Evolutionary conservation across 1,140 invertebrate genomes (phyloP), one percentile per base, ranked within the genome.

Genomic region (Hylyphantes graminicola): DNA sequence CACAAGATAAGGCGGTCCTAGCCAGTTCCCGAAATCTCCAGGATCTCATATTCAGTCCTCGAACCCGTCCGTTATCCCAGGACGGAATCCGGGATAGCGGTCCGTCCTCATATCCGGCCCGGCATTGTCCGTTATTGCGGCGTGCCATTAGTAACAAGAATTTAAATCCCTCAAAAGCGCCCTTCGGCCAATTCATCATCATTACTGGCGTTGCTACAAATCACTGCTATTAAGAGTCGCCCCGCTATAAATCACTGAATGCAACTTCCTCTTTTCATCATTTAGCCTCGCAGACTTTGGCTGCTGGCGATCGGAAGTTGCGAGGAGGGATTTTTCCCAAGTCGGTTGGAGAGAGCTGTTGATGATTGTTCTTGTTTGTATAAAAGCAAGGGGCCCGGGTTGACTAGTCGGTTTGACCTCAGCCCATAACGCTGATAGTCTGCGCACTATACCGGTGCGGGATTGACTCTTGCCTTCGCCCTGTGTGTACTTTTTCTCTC

Each of bases 241-340:
- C 5, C 35, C 35, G 68, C 74, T 76, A 76, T 76, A 63, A 76
- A 76, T 76, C 74, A 76, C 74, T 63, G 74, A 61, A 76, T 76
- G 50, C 74, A 76, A 63, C 74, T 76, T 76, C 74, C 74, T 76
- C 74, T 76, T 76, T 76, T 76, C 74, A 76, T 76, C 74, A 76
- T 64, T 76, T 59, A 70, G 68, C 12, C 12, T 12, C 12, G n/a
- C 54, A 51, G 68, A 51, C n/a, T 17, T 53, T 17, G 50, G 68
- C 68, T 70, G 9, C 68, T 76, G 57, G 57, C 74, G 35, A 76
- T 76, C 57, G 35, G 35, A 35, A 35, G 35, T 35, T 35, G 35
- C 5, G 35, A 35, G 35, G 35, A 35, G 35, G 35, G 35, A 35
- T 35, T 35, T 35, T 35, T 35, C n/a, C n/a, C 35, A 35, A 35